Conservation (phyloP, 2,888 invertebrate genomes). For the Melanostoma scalare region DNA sequence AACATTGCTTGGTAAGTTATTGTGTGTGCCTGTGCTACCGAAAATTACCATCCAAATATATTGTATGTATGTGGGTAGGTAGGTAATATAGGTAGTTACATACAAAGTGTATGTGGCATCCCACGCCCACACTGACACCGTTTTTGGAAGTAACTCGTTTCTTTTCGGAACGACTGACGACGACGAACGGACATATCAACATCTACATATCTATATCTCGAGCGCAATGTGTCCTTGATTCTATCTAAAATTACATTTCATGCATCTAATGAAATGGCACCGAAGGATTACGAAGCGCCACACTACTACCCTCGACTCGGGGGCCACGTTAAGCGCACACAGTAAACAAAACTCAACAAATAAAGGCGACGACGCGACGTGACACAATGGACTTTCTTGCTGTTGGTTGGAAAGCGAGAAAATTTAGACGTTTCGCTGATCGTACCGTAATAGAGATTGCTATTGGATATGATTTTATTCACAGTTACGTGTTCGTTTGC, state of each 20-base stretch:
- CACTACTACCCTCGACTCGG: not conserved
- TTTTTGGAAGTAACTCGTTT: constrained; percentile 13
- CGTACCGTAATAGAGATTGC: constrained; percentile 41
- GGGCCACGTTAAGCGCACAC: constrained; percentile 35
- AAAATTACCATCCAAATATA: constrained; percentile 59
- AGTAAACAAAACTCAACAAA: constrained; percentile 27
- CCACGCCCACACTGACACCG: constrained; percentile 30
- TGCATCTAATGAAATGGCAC: constrained; percentile 69
- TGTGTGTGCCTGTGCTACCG: constrained; percentile 37
- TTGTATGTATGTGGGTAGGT: not conserved
- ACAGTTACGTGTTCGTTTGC: not conserved
- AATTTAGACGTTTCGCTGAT: constrained; percentile 46
- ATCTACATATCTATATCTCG: constrained; percentile 18
- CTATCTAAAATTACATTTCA: constrained; percentile 72
- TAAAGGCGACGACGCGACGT: not conserved
- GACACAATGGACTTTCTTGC: not conserved
- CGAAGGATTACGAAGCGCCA: constrained; percentile 60
- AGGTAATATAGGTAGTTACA: not conserved
- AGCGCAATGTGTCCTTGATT: constrained; percentile 56
- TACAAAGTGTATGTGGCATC: not conserved
- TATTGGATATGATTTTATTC: constrained; percentile 43
- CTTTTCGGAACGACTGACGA: not conserved
- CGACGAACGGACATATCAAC: not conserved
- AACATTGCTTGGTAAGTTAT: constrained; percentile 52
- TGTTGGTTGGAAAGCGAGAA: constrained; percentile 10